Percentiles rank a stretch among this genome's conserved stretches.
phyloP scores from a whole-genome alignment of 2,888 invertebrate genomes.

The Eugnorisma glareosa region DNA sequence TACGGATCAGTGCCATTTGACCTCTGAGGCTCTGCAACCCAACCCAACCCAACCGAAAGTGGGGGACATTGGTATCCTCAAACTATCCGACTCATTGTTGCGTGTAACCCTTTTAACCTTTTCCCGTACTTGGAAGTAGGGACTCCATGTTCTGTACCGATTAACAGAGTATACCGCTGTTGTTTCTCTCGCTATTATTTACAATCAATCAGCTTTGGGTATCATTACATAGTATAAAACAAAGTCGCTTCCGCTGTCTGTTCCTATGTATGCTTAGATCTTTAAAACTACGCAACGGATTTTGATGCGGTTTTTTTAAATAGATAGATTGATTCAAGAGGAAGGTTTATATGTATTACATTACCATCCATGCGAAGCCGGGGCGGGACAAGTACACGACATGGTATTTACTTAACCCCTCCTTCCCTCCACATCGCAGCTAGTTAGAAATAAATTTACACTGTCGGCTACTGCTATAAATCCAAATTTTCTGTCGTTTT shows the following conservation, averaged over 20 bases:
- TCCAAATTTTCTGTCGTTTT: no score
- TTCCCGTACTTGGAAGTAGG: constrained; percentile 11
- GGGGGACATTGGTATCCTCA: constrained; percentile 33
- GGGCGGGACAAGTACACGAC: no score
- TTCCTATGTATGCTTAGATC: no score
- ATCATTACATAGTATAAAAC: no score
- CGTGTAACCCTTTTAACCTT: constrained; percentile 49
- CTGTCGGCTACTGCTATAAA: background rate
- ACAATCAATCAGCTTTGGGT: background rate
- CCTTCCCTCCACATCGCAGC: no score
- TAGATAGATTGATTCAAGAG: no score
- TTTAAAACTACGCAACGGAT: no score
- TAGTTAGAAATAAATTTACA: constrained; percentile 1
- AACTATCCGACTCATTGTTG: constrained; percentile 46
- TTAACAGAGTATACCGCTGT: background rate
- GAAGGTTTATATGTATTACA: no score
- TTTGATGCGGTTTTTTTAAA: no score
- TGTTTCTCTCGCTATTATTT: background rate
- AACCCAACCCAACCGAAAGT: constrained; percentile 31
- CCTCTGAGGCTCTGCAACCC: constrained; percentile 14
- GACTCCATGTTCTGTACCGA: constrained; percentile 8
- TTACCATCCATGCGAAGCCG: no score
- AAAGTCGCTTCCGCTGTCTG: no score
- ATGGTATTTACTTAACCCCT: no score
- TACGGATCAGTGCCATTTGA: constrained; percentile 39